A percentile compares a stretch with the other conserved stretches of the same genome.
Conservation (phyloP, 1,140 invertebrate genomes). For the Pachypeltis micranthus region DNA sequence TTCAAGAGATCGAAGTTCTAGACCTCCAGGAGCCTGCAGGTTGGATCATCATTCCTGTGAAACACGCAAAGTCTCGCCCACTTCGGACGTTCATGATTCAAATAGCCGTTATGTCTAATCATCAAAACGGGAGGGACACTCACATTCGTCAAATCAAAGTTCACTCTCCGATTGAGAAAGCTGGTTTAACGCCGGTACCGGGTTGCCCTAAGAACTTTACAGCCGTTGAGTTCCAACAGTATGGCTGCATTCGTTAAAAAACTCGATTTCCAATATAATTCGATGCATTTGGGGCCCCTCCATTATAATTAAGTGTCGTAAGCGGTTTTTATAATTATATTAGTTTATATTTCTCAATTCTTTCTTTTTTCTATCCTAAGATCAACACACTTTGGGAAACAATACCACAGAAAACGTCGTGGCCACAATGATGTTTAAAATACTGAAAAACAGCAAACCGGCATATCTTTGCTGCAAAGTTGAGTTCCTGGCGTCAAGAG, state of each 20-base stretch:
- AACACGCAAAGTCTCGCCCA: slow-evolving; percentile 74
- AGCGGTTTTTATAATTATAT: too few species aligned
- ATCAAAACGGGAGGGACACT: slow-evolving; percentile 96
- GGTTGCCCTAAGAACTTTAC: slow-evolving; percentile 49
- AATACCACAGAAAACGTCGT: too few species aligned
- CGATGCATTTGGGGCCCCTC: too few species aligned
- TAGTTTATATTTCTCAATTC: too few species aligned
- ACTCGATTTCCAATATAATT: too few species aligned
- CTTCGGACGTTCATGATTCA: slow-evolving; percentile 94
- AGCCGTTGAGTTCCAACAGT: slow-evolving; percentile 69
- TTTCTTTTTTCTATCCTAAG: too few species aligned
- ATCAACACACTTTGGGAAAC: too few species aligned
- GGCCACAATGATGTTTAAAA: too few species aligned
- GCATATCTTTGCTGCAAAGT: too few species aligned
- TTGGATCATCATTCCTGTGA: slow-evolving; percentile 88
- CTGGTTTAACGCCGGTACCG: slow-evolving; percentile 52
- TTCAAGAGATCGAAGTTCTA: slow-evolving; percentile 93
- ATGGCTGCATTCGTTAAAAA: slow-evolving; percentile 29
- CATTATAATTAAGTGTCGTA: too few species aligned
- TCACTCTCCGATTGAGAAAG: slow-evolving; percentile 77
- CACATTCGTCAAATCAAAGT: slow-evolving; percentile 96
- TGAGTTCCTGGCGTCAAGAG: too few species aligned
- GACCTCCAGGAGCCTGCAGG: slow-evolving; percentile 89
- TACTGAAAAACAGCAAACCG: too few species aligned
- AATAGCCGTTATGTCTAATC: slow-evolving; percentile 93